Evolutionary conservation across 2,888 invertebrate species (phyloP), one percentile per base, ranked within the genome.

Genomic region (Trisateles emortualis): DNA sequence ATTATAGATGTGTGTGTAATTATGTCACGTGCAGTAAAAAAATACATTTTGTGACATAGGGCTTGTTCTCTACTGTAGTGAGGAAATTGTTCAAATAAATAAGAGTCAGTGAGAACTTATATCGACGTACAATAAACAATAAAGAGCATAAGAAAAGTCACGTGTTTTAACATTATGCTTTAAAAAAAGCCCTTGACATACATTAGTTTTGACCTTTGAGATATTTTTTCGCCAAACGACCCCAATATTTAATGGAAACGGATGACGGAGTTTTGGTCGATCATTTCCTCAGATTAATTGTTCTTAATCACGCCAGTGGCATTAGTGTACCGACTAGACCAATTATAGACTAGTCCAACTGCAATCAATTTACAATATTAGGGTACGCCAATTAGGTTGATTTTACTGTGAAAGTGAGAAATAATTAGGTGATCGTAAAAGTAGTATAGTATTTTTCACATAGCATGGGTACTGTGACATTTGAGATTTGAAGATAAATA

Each of bases 231-330:
- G 42, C 32, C 33, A 26, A 59, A 62, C 33, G 30, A 44, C 38
- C 11, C 29, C 36, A 10, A 9, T 26, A 38, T 10, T 48, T 73
- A 72, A 72, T 74, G 56, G 57, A 59, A 29, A 52, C 45, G 11
- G 40, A 59, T 63, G 68, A 67, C 60, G 62, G 51, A 44, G 11
- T 35, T 11, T 40, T 14, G 26, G 49, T 46, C 40, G 39, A 55
- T 46, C 46, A 57, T 68, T 74, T 67, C 55, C 49, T 39, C 19
- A 30, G 52, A 61, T 64, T 74, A 64, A 74, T 66, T 67, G 59
- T 43, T 55, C 38, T 13, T 30, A 32, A 64, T 43, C 72, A 72
- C 72, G 72, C 62, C 17, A 59, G 36, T 38, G 26, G 38, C 41
- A 52, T 47, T 46, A 55, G 40, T 14, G 16, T 47, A 14, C 36